Evolutionary conservation across 2,113 vertebrate species (phyloP), one percentile per base, ranked within the genome.

Genomic region (Antechinus stuartii): DNA sequence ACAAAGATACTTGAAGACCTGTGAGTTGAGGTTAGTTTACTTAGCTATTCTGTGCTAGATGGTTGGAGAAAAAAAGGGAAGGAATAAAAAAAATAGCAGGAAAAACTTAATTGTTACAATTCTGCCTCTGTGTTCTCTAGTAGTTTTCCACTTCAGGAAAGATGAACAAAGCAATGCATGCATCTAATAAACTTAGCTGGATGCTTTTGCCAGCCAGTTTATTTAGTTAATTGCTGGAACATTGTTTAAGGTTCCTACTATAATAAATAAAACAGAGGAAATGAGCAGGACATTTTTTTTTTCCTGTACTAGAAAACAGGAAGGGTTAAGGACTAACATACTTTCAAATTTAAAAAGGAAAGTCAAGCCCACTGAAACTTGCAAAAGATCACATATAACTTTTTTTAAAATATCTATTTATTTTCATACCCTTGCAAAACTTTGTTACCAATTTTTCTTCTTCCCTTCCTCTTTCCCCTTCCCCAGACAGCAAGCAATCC

Each of bases 111-210:
- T 2, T 91, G 61, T 54, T 46, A 3, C 57, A 91, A n/a, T 30
- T 49, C 11, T 46, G 2, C 49, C 19, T 90, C 1, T 52, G 4
- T 54, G 23, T 92, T 49, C 5, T 56, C 22, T 46, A 4, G 14
- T 16, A 49, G 26, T 2, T 30, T 68, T 35, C 26, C 47, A 35
- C 22, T 23, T 68, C 56, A 56, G 46, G 4, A 30, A 50, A 76
- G 12, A 19, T 27, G 24, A 8, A 5, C 5, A 2, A n/a, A 12
- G 10, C 8, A 30, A 30, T 25, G 4, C 42, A 54, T 0, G 2
- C 0, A 12, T 22, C 54, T 42, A 26, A n/a, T n/a, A 84, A 68
- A 3, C 26, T 92, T 30, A 49, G 4, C 27, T 76, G n/a, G 90
- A 90, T 76, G 16, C 35, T 22, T 84, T n/a, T 84, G 68, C 6